Percentiles rank a stretch among this genome's conserved stretches.
phyloP scores from a whole-genome alignment of 2,888 invertebrate genomes.

The Petrolisthes manimaculis region DNA sequence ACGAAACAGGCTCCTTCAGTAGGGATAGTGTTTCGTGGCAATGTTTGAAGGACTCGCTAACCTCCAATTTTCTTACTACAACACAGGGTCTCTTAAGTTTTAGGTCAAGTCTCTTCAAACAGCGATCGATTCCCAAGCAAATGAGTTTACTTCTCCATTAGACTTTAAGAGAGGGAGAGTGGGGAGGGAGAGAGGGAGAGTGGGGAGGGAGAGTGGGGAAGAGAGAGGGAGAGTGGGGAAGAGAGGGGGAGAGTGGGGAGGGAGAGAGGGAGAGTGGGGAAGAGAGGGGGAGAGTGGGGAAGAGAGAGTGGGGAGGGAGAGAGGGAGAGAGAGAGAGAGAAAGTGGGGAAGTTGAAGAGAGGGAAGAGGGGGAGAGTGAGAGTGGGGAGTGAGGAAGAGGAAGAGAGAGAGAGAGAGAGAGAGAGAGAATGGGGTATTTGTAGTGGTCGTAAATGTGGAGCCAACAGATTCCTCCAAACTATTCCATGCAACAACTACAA shows the following conservation, averaged over 20 bases:
- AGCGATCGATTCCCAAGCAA: too few relatives aligned
- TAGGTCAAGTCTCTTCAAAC: too few relatives aligned
- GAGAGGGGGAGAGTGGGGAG: neutral
- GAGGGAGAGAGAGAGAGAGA: neutral
- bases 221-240: neutral
- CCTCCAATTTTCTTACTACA: too few relatives aligned
- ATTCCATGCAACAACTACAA: too few relatives aligned
- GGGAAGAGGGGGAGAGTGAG: neutral
- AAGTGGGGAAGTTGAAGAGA: neutral
- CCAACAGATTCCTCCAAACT: too few relatives aligned
- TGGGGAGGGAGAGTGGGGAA: neutral
- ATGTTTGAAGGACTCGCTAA: too few relatives aligned
- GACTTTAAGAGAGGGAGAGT: neutral
- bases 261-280: neutral
- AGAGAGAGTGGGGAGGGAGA: neutral
- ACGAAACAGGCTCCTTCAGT: too few relatives aligned
- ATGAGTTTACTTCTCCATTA: too few relatives aligned
- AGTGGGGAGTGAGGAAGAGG: too few relatives aligned
- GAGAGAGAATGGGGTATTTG: neutral
- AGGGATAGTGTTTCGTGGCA: too few relatives aligned
- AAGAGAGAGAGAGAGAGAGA: neutral
- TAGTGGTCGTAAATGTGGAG: too few relatives aligned
- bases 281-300: neutral
- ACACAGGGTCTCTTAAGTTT: too few relatives aligned
- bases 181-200: neutral